Evolutionary conservation across 2,113 vertebrate genomes (phyloP), one percentile per base, ranked within the genome.

Genomic region (Saguinus midas): DNA sequence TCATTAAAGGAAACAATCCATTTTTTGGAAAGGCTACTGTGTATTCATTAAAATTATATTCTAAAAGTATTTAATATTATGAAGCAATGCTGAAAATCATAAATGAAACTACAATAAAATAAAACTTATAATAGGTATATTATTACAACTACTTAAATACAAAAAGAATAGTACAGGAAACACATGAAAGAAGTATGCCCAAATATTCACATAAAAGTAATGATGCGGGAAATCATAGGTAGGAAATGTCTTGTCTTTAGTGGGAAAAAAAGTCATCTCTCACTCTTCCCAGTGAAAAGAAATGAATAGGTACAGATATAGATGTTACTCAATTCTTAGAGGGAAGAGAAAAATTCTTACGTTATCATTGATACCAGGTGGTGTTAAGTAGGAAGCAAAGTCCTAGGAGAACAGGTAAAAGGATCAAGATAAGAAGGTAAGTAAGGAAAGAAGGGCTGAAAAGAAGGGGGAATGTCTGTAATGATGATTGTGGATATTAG

Each of bases 31-130:
- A 90, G 17, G 40, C 68, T 57, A 83, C n/a, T 8, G 45, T 57
- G 12, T 90, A 45, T 32, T 18, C 4, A 78, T 68, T 95, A 85
- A 79, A 58, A 87, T 72, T 57, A 27, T 50, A 89, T 90, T 66
- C 83, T 83, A 32, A 94, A 66, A 72, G 45, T 48, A 27, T 88
- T 94, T 88, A 75, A 64, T 27, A 76, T 89, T 83, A 83, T n/a
- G 29, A 95, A 78, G 20, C 45, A 84, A 90, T 78, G 23, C 16
- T 68, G 21, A 76, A 40, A 57, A 80, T 79, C 29, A 45, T 64
- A 32, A 90, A 40, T 78, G 37, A 78, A 87, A 82, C 84, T 50
- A 55, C 25, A 4, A 81, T 73, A 75, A 66, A 52, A 40, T 17
- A 88, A 72, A 73, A 61, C 32, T 92, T 73, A 29, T 8, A 64